Conservation (phyloP, 2,888 invertebrate species). For the Luperina testacea region DNA sequence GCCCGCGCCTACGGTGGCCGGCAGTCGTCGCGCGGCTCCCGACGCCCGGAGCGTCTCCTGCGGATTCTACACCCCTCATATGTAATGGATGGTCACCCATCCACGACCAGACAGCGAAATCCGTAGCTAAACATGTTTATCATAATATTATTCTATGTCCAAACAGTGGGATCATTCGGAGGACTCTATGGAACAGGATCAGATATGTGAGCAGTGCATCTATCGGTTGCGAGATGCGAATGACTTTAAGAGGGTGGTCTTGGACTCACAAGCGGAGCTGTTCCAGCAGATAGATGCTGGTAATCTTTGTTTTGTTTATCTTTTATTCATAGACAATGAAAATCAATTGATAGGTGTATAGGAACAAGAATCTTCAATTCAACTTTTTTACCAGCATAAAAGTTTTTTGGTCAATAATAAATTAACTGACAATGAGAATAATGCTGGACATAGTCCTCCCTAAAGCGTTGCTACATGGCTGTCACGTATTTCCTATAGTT, state of each 20-base stretch:
- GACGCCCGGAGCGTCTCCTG: no score
- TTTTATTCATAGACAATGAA: background rate
- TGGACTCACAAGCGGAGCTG: constrained; percentile 66
- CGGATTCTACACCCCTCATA: no score
- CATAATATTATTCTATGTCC: background rate
- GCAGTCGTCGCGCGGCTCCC: no score
- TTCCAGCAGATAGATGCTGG: constrained; percentile 50
- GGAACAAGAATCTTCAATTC: background rate
- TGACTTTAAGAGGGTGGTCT: constrained; percentile 72
- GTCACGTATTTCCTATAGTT: background rate
- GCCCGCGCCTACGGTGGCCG: no score
- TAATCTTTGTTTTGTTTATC: constrained; percentile 11
- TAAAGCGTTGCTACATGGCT: no score
- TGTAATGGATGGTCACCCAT: no score
- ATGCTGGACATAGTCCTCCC: background rate
- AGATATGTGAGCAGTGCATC: constrained; percentile 78
- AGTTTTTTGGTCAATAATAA: background rate
- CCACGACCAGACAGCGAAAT: background rate
- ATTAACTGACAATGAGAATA: background rate
- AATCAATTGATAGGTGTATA: background rate
- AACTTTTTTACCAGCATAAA: background rate
- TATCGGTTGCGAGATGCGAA: constrained; percentile 71
- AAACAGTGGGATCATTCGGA: constrained; percentile 67
- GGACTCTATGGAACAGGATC: constrained; percentile 63
- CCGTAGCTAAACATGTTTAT: background rate